Conservation (phyloP, 2,888 invertebrate genomes). For the Megamerina dolium region DNA sequence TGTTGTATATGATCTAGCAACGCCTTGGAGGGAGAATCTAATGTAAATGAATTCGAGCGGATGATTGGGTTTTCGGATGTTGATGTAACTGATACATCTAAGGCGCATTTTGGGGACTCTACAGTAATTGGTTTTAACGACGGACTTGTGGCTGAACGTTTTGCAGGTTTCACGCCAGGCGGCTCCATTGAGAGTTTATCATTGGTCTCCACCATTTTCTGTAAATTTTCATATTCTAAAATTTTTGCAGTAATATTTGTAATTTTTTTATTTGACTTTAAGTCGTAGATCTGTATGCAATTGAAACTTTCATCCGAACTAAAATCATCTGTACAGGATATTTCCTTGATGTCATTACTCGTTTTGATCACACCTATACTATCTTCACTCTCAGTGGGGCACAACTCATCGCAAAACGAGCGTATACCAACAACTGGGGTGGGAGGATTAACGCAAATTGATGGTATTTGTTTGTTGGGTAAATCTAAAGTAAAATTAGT, state of each 20-base stretch:
- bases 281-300: constrained; percentile 16
- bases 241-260: constrained; percentile 19
- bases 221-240: constrained; percentile 14
- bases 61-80: constrained; percentile 48
- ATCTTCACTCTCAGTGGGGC: constrained; percentile 5
- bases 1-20: constrained; percentile 49
- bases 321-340: constrained; percentile 3
- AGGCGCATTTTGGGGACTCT: constrained; percentile 45
- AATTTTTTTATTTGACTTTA: constrained; percentile 11
- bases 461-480: constrained; percentile 27
- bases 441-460: constrained; percentile 41
- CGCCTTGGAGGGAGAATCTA: constrained; percentile 71
- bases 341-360: not conserved
- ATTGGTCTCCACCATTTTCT: not conserved
- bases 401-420: constrained; percentile 13
- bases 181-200: not conserved
- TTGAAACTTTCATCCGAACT: constrained; percentile 23
- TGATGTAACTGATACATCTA: constrained; percentile 11
- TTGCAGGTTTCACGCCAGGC: constrained; percentile 21
- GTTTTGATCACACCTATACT: constrained; percentile 1
- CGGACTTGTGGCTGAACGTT: constrained; percentile 39
- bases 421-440: constrained; percentile 27
- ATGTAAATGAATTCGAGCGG: constrained; percentile 71
- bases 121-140: constrained; percentile 23
- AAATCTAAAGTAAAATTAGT: constrained; percentile 12